phyloP scores from a whole-genome alignment of 2,888 invertebrate species.

The Cryptocheilus praepositus region DNA sequence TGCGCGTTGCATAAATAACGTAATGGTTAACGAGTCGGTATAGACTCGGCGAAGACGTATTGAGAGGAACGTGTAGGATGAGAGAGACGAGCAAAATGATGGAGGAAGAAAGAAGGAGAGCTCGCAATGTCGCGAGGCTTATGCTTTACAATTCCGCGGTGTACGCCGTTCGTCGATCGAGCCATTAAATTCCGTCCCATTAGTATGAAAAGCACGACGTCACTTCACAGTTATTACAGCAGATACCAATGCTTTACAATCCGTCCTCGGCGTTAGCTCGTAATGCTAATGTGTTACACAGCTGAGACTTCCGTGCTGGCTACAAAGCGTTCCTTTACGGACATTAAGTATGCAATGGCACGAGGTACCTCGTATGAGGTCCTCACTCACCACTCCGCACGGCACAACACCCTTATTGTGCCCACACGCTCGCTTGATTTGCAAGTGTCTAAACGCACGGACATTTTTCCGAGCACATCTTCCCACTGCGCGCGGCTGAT shows the following conservation, averaged over 20 bases:
- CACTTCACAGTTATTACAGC: conserved; percentile 73
- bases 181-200: conserved; percentile 67
- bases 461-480: conserved; percentile 19
- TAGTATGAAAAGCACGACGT: conserved; percentile 66
- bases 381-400: conserved; percentile 27
- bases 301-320: conserved; percentile 68
- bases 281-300: conserved; percentile 71
- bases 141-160: too few species aligned
- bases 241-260: conserved; percentile 72
- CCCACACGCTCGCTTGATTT: conserved; percentile 26
- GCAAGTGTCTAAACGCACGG: conserved; percentile 7
- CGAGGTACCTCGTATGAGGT: conserved; percentile 49
- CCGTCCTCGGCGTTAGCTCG: conserved; percentile 68
- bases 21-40: too few species aligned
- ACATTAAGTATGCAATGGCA: conserved; percentile 62
- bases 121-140: too few species aligned
- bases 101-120: too few species aligned
- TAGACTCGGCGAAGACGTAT: too few species aligned
- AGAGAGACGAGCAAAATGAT: too few species aligned
- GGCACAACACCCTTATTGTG: conserved; percentile 47
- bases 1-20: too few species aligned
- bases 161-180: conserved; percentile 16
- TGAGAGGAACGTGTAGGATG: too few species aligned
- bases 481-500: background rate
- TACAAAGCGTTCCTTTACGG: conserved; percentile 65